Percentiles rank a stretch among this genome's conserved stretches.
These are phyloP conservation scores for Macquaria australasica DNA, from an alignment of 2,113 vertebrate genomes.

Conservation along the genomic window DNA sequence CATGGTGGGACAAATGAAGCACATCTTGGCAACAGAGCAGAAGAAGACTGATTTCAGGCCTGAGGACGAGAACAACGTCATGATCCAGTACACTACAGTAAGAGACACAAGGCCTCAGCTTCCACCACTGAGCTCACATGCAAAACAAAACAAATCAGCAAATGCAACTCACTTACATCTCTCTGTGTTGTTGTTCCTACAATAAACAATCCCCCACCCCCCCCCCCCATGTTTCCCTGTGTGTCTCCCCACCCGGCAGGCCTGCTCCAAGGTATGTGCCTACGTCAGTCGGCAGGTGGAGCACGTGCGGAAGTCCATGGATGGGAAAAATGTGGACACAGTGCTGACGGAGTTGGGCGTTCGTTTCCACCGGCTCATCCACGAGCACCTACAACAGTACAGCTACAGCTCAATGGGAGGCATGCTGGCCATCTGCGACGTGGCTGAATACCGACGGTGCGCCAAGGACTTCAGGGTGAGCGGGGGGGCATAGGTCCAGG, in stretches of 20 bases:
- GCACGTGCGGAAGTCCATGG: conserved; percentile 96
- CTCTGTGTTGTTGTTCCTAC: not conserved
- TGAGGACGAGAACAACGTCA: conserved; percentile 98
- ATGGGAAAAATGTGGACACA: conserved; percentile 98
- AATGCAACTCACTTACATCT: not conserved
- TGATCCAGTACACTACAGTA: conserved; percentile 98
- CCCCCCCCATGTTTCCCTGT: not conserved
- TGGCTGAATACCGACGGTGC: conserved; percentile 96
- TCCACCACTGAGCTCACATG: not conserved
- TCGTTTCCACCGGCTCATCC: conserved; percentile 97
- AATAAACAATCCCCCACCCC: not conserved
- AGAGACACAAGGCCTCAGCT: conserved; percentile 64
- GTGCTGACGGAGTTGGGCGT: conserved; percentile 96
- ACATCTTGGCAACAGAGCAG: conserved; percentile 95
- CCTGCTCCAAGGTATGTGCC: conserved; percentile 95
- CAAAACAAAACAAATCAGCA: conserved; percentile 37
- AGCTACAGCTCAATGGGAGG: conserved; percentile 99
- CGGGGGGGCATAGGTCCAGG: conserved; percentile 51
- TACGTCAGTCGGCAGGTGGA: conserved; percentile 97
- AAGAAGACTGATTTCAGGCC: conserved; percentile 99
- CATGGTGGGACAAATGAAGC: conserved; percentile 99
- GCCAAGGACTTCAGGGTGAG: conserved; percentile 95
- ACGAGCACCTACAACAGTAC: conserved; percentile 98
- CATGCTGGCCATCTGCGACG: conserved; percentile 99
- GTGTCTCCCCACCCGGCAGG: conserved; percentile 79